Evolutionary conservation across 2,888 invertebrate genomes (phyloP).

Genomic region (Eristalinus sepulchralis): DNA sequence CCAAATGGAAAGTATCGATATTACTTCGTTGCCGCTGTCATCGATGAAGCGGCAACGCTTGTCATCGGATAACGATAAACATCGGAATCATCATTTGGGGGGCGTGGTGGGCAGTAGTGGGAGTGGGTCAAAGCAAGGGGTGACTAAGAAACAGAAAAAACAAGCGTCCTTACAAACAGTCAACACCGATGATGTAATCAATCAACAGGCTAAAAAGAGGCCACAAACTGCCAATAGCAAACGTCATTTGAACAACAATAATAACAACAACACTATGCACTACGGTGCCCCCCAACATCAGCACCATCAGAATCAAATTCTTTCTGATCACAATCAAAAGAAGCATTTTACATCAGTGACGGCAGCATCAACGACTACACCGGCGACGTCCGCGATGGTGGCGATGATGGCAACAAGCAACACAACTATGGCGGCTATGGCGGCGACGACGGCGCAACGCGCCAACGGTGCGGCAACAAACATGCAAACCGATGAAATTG

Average conservation of each 20-base stretch:
- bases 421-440: conserved; percentile 28
- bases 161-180: conserved; percentile 31
- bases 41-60: conserved; percentile 71
- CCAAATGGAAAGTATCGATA: conserved; percentile 48
- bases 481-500: conserved; percentile 71
- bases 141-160: conserved; percentile 53
- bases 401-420: conserved; percentile 42
- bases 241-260: conserved; percentile 68
- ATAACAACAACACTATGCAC: conserved; percentile 71
- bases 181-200: conserved; percentile 26
- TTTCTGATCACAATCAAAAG: conserved; percentile 50
- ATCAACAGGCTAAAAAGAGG: conserved; percentile 51
- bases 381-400: conserved; percentile 46
- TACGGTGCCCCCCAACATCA: conserved; percentile 59
- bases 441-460: conserved; percentile 45
- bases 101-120: conserved; percentile 3
- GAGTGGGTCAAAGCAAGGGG: conserved; percentile 25
- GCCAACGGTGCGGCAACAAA: conserved; percentile 45
- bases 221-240: conserved; percentile 65
- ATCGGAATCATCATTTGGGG: conserved; percentile 14
- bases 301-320: conserved; percentile 43
- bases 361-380: conserved; percentile 34
- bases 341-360: conserved; percentile 42
- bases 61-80: conserved; percentile 53
- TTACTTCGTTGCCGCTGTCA: conserved; percentile 32